Evolutionary conservation across 2,888 invertebrate genomes (phyloP), one percentile per base, ranked within the genome.

Genomic region (Melieria crassipennis): DNA sequence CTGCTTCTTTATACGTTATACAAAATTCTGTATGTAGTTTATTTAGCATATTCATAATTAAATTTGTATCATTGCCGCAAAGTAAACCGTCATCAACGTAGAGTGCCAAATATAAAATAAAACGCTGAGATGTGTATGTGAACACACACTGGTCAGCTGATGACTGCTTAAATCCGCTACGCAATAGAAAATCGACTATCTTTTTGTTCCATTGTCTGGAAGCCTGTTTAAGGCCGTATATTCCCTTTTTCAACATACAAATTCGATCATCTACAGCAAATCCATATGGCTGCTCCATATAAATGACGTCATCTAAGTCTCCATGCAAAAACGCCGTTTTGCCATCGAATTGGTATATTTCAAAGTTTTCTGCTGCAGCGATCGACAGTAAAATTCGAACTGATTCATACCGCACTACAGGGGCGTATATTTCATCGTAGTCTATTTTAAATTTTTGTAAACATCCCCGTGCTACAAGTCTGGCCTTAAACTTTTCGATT

Each of bases 41-140:
- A 42, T 50, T 47, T 16, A 69, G 47, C 42, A 66, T 11, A 46
- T 63, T 46, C 16, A 16, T 57, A n/a, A 70, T 65, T 10, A 70
- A 43, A 57, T 16, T 10, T 6, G 10, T 56, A 60, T 73, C 56
- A 52, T 73, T 73, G 4, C 72, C 72, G 45, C 75, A 74, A 30
- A 80, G 69, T 45, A 80, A 69, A 42, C 78, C 79, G 72, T 79
- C 78, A 64, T 80, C 80, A 55, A 55, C 6, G 11, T 55, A 55
- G 16, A 55, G 55, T 55, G 30, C 55, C 55, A 55, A 55, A 55
- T 10, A 55, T 55, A 55, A 55, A 55, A 55, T 55, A 55, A 11
- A 11, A 11, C 11, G 55, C 7, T 55, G 9, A 55, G 55, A 7
- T 55, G 52, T 64, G 30, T 74, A 63, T 11, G 67, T 43, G 67